Base-by-base conservation (phyloP, 2,113 vertebrate species). In the Oplegnathus fasciatus region DNA sequence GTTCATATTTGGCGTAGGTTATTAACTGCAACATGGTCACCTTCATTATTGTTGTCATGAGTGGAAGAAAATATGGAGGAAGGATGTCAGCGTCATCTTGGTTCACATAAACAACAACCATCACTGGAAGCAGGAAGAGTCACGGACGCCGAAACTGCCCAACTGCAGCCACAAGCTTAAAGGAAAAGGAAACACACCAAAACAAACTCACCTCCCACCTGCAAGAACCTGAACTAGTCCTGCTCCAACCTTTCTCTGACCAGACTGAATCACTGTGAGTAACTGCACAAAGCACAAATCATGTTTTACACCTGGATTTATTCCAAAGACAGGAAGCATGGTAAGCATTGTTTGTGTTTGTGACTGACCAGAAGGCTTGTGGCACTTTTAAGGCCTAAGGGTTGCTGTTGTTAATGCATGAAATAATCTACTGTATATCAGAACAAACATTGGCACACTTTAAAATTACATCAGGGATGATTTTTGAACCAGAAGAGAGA, bases 401-500 rank as follows among this genome's bases (percentile, higher is more conserved):
- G 60, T 34, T 50, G 37, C 6, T 26, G 24, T 14, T 26, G 18
- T 26, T 37, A 64, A 64, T 37, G 7, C 20, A 5, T 75, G 42
- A 75, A 32, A 37, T 18, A 20, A 64, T 42, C 15, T 20, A 6
- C 34, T 73, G 32, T 58, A 22, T 46, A 61, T 76, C 46, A 52
- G 24, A 14, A 42, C 24, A 55, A 34, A 20, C 26, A 26, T 1
- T 11, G 50, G 10, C 52, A 46, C 26, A 65, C 48, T 58, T 11
- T 37, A 50, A 62, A 46, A n/a, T 75, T 46, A 48, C 72, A 74
- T 5, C 26, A 34, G 67, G 18, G 67, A 14, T 32, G 40, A 75
- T 48, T 32, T 74, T 52, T 52, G 13, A 54, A 75, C 37, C 71
- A 46, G 9, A 13, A 37, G 42, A 50, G 30, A 75, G 26, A 22